A percentile compares a stretch with the other conserved stretches of the same genome.
These are phyloP conservation scores for Virgularia gustaviana DNA, from an alignment of 92 coral and sea anemone genomes.

Conservation along the genomic window DNA sequence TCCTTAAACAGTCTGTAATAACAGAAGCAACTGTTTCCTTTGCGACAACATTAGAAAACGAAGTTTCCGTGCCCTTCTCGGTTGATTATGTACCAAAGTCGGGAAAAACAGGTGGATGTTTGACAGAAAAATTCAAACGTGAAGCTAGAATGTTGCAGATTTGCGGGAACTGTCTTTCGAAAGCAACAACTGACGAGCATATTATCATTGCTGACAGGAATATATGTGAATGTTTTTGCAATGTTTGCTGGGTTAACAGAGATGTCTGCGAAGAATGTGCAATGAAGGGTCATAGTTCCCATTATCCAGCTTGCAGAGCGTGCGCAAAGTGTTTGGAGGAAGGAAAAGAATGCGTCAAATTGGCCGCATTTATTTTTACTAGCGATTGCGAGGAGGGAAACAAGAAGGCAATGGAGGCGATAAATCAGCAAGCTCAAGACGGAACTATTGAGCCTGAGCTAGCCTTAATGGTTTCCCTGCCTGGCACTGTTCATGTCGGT, in stretches of 20 bases:
- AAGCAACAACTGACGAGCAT: conserved; percentile 52
- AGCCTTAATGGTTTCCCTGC: conserved; percentile 35
- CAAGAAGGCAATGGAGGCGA: conserved; percentile 42
- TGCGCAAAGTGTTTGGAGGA: conserved; percentile 37
- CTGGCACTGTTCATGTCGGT: conserved; percentile 43
- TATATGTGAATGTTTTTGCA: conserved; percentile 50
- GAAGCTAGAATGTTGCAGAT: conserved; percentile 28
- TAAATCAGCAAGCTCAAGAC: conserved; percentile 25
- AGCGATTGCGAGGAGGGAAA: conserved; percentile 54
- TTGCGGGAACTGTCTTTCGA: conserved; percentile 28
- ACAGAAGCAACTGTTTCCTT: conserved; percentile 55
- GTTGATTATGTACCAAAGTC: conserved; percentile 18
- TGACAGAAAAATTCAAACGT: conserved; percentile 23
- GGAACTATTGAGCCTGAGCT: conserved; percentile 41
- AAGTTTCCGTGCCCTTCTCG: conserved; percentile 40
- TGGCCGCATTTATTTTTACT: conserved; percentile 25
- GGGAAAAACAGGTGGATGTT: conserved; percentile 12
- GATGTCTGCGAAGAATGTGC: conserved; percentile 36
- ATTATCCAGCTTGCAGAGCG: conserved; percentile 58
- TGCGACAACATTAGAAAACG: conserved; percentile 55
- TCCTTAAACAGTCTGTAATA: conserved; percentile 35
- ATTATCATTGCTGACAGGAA: conserved; percentile 30
- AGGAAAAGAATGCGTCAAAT: conserved; percentile 25
- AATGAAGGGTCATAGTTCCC: conserved; percentile 48
- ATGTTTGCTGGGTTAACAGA: conserved; percentile 45